Evolutionary conservation across 1,140 invertebrate genomes (phyloP).

Genomic region (Temnothorax curvispinosus): DNA sequence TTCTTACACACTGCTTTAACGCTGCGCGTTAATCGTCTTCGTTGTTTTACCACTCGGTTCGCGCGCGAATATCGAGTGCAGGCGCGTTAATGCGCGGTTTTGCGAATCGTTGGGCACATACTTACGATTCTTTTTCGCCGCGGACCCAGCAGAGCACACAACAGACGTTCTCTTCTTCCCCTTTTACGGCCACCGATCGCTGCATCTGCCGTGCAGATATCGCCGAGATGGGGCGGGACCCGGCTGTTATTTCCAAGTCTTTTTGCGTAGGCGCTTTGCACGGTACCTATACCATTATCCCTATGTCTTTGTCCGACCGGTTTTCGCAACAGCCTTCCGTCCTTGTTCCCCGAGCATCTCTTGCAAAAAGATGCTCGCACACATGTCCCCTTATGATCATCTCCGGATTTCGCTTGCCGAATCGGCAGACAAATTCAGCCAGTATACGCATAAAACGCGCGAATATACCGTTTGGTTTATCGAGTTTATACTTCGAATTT

Average conservation of each 20-base stretch:
- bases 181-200: constrained; percentile 46
- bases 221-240: constrained; percentile 45
- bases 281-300: constrained; percentile 53
- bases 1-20: neutral
- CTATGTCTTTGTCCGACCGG: constrained; percentile 57
- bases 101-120: constrained; percentile 44
- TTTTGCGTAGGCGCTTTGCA: constrained; percentile 58
- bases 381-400: constrained; percentile 42
- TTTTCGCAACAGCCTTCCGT: constrained; percentile 20
- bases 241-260: constrained; percentile 51
- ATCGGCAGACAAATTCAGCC: neutral
- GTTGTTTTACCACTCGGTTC: neutral
- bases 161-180: constrained; percentile 48
- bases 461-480: no score
- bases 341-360: constrained; percentile 14
- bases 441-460: neutral
- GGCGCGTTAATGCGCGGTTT: constrained; percentile 38
- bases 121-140: constrained; percentile 20
- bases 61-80: constrained; percentile 20
- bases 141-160: neutral
- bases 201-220: constrained; percentile 61
- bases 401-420: constrained; percentile 11
- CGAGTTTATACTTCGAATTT: no score
- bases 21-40: neutral
- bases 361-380: constrained; percentile 43